Base-by-base conservation (phyloP, 2,797 vertebrate genomes). In the Microctenopoma steveboyesi region DNA sequence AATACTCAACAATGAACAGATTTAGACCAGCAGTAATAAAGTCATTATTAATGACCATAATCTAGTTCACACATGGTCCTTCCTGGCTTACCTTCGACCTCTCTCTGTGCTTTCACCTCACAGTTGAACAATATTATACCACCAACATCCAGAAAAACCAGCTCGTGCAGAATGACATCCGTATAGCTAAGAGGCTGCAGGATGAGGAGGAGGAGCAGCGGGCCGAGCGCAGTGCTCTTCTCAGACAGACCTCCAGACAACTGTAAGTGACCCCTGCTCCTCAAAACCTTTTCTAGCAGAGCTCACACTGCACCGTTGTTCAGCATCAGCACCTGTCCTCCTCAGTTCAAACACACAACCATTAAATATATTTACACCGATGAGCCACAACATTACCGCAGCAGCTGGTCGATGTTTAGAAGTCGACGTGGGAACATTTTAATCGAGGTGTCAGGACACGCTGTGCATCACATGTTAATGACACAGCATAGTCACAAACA, bases 91-190 rank as follows among this genome's bases (percentile, higher is more conserved):
- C 12, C 7, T 1, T 51, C 13, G 68, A 10, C 25, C 35, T 30
- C 16, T 33, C 25, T 15, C 0, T 58, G 15, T 61, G 35, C 18
- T 2, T 69, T 55, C 2, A 7, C 2, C 64, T 49, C 14, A 14
- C 7, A 95, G 93, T 94, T 33, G 93, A 95, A 54, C 91, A 95
- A 57, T 91, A 93, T 74, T 96, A 95, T 43, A 93, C 75, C 73
- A 94, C 90, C 40, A 94, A 95, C 28, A 71, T 95, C 48, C 92
- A 93, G 85, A 95, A 94, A 82, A 95, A 81, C 79, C 92, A 85
- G 73, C 80, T 95, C 9, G 93, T 95, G 55, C 94, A 95, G 85
- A 94, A 89, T 49, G 93, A 95, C 72, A 90, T 94, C 74, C 87
- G 83, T 48, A 83, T 92, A 12, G 94, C 94, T 48, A 93, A 92